Percentiles rank a stretch among this genome's conserved stretches.
phyloP scores from a whole-genome alignment of 2,797 vertebrate genomes.

The Scolopax rusticola region DNA sequence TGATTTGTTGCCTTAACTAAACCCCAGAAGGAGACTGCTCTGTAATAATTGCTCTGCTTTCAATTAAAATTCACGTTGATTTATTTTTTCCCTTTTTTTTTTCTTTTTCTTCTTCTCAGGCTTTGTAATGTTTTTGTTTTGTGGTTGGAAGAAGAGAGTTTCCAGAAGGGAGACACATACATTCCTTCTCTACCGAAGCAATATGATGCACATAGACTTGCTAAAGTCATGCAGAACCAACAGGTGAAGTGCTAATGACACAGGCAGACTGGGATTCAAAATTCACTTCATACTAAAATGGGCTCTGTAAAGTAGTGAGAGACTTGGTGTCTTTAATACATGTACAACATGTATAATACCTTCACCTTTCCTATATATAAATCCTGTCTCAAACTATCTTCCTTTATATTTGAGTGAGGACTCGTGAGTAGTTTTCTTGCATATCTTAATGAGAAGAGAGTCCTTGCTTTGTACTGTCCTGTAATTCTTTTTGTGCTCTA shows the following conservation, averaged over 20 bases:
- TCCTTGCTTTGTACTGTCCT: background rate
- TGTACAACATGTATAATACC: accelerated
- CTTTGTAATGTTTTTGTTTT: slow-evolving; percentile 92
- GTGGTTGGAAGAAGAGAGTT: slow-evolving; percentile 95
- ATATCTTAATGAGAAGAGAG: background rate
- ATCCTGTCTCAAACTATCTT: background rate
- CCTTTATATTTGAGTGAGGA: background rate
- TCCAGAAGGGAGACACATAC: slow-evolving; percentile 93
- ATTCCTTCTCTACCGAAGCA: slow-evolving; percentile 93
- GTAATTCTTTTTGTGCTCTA: background rate
- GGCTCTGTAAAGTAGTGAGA: background rate
- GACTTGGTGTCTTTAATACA: background rate
- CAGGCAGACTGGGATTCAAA: background rate
- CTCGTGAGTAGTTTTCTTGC: background rate
- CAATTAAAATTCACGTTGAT: background rate
- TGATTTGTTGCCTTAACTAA: background rate
- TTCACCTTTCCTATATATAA: background rate
- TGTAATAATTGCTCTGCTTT: background rate
- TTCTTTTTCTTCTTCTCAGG: slow-evolving; percentile 72
- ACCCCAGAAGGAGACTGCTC: background rate
- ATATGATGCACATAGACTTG: slow-evolving; percentile 91
- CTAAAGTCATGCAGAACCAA: slow-evolving; percentile 94
- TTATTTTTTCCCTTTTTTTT: accelerated
- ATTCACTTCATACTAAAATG: background rate
- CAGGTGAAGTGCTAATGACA: slow-evolving; percentile 67